Evolutionary conservation across 2,113 vertebrate species (phyloP), one percentile per base, ranked within the genome.

Genomic region (Hepsetus odoe): DNA sequence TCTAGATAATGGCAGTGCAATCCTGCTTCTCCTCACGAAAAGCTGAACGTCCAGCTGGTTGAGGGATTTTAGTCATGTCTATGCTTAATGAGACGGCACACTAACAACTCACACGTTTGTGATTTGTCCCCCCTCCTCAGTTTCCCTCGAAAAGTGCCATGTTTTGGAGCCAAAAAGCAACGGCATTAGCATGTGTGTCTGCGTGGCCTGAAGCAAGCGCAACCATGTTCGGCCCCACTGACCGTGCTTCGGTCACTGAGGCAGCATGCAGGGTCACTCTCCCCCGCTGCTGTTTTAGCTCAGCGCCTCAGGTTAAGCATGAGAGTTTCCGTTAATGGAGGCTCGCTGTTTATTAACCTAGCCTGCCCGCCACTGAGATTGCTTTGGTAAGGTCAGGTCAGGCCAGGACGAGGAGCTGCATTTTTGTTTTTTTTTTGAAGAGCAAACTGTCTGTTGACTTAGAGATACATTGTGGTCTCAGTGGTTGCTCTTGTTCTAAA

Each of bases 301-400:
- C 81, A 81, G 74, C 79, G 74, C 82, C 61, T 61, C 68, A 30
- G n/a, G 80, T 87, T 87, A 91, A 87, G 79, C 82, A 85, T 85
- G 84, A 83, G 56, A 72, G 44, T 80, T 84, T 74, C 74, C 59
- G 49, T 80, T 82, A 84, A 71, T 75, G 73, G 53, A 76, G 80
- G 80, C 85, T 89, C 76, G 85, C 83, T 88, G 86, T 86, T 84
- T 82, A 86, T 86, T 86, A 86, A 86, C 83, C 22, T 5, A 68
- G 55, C 35, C n/a, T 42, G 71, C 67, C 49, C 38, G 70, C 68
- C 64, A 66, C 72, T 8, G 38, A 62, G 81, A 81, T 82, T 72
- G 72, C 56, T 58, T n/a, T n/a, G 70, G 42, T 11, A 44, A 1
- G 83, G 78, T 87, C 81, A 30, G 40, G 78, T 74, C 73, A 53